Conservation (phyloP, 1,140 invertebrate genomes). For the Oscheius sp. region DNA sequence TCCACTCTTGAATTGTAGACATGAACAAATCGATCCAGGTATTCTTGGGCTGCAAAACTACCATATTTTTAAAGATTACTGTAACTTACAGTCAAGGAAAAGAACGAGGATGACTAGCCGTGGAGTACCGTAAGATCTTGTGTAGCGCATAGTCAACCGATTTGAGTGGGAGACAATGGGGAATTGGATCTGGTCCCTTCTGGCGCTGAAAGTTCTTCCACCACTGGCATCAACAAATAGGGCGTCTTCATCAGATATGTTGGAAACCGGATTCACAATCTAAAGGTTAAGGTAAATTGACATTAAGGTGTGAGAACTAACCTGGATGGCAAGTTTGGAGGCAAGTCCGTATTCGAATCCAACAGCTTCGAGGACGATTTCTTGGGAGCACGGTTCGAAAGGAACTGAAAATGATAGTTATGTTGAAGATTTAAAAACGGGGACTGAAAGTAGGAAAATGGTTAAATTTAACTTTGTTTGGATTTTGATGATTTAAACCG, state of each 20-base stretch:
- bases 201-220: constrained; percentile 66
- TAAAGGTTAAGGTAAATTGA: constrained; percentile 31
- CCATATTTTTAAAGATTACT: not conserved
- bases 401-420: constrained; percentile 49
- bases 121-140: constrained; percentile 68
- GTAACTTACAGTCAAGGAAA: constrained; percentile 47
- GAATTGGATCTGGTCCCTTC: constrained; percentile 74
- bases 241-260: constrained; percentile 58
- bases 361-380: constrained; percentile 45
- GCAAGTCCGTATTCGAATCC: constrained; percentile 56
- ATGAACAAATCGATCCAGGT: constrained; percentile 56
- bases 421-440: too few species aligned
- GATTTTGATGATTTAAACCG: too few species aligned
- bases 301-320: not conserved
- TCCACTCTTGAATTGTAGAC: constrained; percentile 50
- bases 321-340: constrained; percentile 55
- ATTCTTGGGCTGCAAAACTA: constrained; percentile 48
- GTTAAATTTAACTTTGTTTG: too few species aligned
- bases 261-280: constrained; percentile 55
- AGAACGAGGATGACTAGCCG: constrained; percentile 54
- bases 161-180: constrained; percentile 81
- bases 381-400: constrained; percentile 45
- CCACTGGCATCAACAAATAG: constrained; percentile 48
- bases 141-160: constrained; percentile 76
- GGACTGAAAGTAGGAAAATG: too few species aligned